Evolutionary conservation across 2,888 invertebrate species (phyloP).

Genomic region (Scelioninae gen. 1): DNA sequence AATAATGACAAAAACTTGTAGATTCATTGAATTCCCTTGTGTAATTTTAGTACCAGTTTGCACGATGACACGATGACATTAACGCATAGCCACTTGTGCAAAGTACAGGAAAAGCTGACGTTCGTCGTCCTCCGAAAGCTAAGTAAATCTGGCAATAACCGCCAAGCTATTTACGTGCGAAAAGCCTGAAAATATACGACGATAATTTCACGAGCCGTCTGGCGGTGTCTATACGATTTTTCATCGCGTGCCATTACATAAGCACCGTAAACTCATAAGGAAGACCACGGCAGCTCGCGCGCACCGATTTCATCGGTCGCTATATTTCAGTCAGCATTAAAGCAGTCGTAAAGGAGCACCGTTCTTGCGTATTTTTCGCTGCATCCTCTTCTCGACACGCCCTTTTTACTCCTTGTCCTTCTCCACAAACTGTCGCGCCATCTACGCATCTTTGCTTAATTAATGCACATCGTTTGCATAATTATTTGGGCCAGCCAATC

Average conservation of each 20-base stretch:
- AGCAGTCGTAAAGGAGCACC: constrained; percentile 72
- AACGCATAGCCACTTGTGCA: not conserved
- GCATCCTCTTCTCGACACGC: constrained; percentile 12
- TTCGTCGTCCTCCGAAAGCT: constrained; percentile 28
- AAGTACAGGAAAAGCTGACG: constrained; percentile 26
- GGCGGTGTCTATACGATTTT: constrained; percentile 44
- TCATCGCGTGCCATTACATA: constrained; percentile 58
- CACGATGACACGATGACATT: not conserved
- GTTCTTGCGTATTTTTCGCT: constrained; percentile 47
- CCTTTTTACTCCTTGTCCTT: constrained; percentile 12
- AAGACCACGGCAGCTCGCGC: constrained; percentile 63
- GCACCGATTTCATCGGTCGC: constrained; percentile 73
- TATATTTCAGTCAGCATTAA: constrained; percentile 75
- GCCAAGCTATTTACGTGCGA: constrained; percentile 48
- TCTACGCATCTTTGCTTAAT: constrained; percentile 53
- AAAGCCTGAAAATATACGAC: constrained; percentile 57
- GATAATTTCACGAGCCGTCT: constrained; percentile 42
- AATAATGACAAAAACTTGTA: too few relatives aligned
- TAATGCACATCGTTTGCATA: constrained; percentile 59
- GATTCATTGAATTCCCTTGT: not conserved
- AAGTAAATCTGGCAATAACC: constrained; percentile 53
- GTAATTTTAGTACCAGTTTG: not conserved
- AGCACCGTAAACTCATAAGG: constrained; percentile 72
- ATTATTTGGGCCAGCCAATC: constrained; percentile 53
- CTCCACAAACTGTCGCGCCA: constrained; percentile 24